Base-by-base conservation (phyloP, 2,888 invertebrate genomes). In the Adelognathus sp. region DNA sequence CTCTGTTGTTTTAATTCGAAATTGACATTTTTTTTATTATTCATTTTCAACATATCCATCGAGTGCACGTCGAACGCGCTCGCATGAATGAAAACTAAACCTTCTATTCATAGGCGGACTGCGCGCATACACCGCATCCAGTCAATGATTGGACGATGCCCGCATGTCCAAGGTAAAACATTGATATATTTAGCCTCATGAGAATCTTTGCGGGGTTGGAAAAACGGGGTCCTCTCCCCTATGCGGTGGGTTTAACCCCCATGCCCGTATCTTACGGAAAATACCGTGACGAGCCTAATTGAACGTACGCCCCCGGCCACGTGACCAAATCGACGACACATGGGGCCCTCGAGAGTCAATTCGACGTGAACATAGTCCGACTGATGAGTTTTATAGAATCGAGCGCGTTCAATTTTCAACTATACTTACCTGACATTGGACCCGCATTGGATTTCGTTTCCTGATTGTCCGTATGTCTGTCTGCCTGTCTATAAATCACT, bases 1-100 rank as follows among this genome's bases (percentile, higher is more conserved):
- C 63, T 72, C 66, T 36, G 31, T 33, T 21, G 5, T 69, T n/a
- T n/a, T n/a, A n/a, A n/a, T n/a, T n/a, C n/a, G n/a, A n/a, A n/a
- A n/a, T n/a, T n/a, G n/a, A n/a, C n/a, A n/a, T n/a, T n/a, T n/a
- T n/a, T n/a, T n/a, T n/a, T n/a, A n/a, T n/a, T n/a, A n/a, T n/a
- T n/a, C n/a, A n/a, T n/a, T n/a, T n/a, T n/a, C n/a, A n/a, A n/a
- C n/a, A n/a, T n/a, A n/a, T n/a, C n/a, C n/a, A n/a, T n/a, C 46
- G 41, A 5, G 9, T 58, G 44, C 44, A 56, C 66, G 67, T 36
- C 63, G 75, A 72, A 75, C 80, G 77, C 56, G 77, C 56, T 80
- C 80, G 84, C 84, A 88, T 89, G 89, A 89, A 89, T 89, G 89
- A 87, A 88, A 83, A 83, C 86, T 85, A 84, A 83, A 63, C 66